A percentile compares a stretch with the other conserved stretches of the same genome.
phyloP scores from a whole-genome alignment of 1,140 invertebrate genomes.

The Pogonognathellus flavescens region DNA sequence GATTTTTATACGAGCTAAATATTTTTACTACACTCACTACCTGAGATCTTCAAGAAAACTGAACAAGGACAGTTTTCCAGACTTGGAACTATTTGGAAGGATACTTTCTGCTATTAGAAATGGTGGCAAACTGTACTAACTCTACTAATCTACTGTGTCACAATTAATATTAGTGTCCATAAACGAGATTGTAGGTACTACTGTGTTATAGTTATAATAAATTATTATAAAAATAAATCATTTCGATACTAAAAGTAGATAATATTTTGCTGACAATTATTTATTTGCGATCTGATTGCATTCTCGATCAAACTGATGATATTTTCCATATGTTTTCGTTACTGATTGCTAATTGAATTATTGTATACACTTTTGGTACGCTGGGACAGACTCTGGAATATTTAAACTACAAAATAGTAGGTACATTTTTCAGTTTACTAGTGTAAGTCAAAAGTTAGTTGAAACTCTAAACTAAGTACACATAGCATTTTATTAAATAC shows the following conservation, averaged over 20 bases:
- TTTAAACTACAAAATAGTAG: conserved; percentile 16
- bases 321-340: neutral
- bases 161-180: no score
- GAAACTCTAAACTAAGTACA: neutral
- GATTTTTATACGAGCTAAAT: neutral
- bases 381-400: neutral
- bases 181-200: no score
- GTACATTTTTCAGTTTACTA: neutral
- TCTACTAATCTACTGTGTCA: no score
- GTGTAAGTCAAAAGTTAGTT: neutral
- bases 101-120: no score
- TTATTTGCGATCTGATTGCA: neutral
- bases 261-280: no score
- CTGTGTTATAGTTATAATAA: no score
- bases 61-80: neutral
- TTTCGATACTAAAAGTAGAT: no score
- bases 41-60: no score
- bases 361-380: no score
- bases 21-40: neutral
- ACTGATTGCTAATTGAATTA: no score
- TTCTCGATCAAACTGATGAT: neutral
- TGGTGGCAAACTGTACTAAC: no score
- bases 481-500: neutral
- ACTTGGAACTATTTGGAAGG: neutral
- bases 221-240: no score